Evolutionary conservation across 2,888 invertebrate genomes (phyloP).

Genomic region (Pediacus dermestoides): DNA sequence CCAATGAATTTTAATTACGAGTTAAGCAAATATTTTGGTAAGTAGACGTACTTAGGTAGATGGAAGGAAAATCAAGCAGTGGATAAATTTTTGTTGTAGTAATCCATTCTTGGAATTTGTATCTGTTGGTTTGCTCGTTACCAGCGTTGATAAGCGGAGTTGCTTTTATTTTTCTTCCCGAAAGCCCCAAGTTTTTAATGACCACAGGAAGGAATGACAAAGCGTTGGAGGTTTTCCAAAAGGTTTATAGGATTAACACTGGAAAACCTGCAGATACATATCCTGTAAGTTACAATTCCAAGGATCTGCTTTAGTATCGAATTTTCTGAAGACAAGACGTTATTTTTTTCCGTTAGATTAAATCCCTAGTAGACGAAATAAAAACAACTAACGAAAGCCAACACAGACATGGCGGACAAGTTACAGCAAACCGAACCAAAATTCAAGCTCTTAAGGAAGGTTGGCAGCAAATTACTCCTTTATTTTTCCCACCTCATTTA

Average conservation of each 20-base stretch:
- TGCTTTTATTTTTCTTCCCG: conserved; percentile 61
- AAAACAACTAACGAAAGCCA: background rate
- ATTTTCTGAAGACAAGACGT: background rate
- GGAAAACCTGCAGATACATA: conserved; percentile 59
- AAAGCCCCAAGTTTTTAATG: conserved; percentile 78
- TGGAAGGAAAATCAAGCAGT: background rate
- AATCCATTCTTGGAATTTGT: conserved; percentile 61
- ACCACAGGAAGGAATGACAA: conserved; percentile 63
- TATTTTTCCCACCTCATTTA: conserved; percentile 62
- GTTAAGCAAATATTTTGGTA: conserved; percentile 28
- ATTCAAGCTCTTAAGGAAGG: conserved; percentile 58
- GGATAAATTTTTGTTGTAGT: conserved; percentile 42
- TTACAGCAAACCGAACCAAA: conserved; percentile 36
- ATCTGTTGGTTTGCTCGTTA: conserved; percentile 57
- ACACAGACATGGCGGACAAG: conserved; percentile 36
- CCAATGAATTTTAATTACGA: conserved; percentile 50
- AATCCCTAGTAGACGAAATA: conserved; percentile 6
- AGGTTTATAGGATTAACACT: conserved; percentile 64
- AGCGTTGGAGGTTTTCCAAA: conserved; percentile 61
- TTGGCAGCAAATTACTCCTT: conserved; percentile 59
- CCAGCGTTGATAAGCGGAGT: conserved; percentile 66
- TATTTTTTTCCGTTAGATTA: conserved; percentile 6
- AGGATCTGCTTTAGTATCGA: background rate
- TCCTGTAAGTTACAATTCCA: conserved; percentile 55
- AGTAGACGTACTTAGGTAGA: too few species aligned